These are phyloP conservation scores for Nephrocerus scutellatus DNA, from an alignment of 2,888 invertebrate species.

Conservation along the genomic window DNA sequence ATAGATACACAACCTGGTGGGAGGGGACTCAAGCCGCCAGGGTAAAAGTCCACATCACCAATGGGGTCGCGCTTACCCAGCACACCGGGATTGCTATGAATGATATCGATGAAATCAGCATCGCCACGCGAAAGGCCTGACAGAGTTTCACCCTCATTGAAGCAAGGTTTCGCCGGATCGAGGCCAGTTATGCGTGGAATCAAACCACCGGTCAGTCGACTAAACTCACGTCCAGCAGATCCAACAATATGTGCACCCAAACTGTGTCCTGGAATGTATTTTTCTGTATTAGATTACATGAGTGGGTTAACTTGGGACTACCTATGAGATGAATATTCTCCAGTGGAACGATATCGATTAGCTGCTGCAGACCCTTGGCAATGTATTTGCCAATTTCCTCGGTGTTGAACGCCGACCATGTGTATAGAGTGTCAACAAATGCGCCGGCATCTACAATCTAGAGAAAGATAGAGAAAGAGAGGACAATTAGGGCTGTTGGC, in stretches of 20 bases:
- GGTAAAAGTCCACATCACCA: constrained; percentile 43
- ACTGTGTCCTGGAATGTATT: constrained; percentile 41
- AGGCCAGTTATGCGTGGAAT: constrained; percentile 41
- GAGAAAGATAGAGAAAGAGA: neutral
- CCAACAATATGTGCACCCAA: constrained; percentile 44
- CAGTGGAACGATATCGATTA: constrained; percentile 32
- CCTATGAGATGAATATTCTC: constrained; percentile 43
- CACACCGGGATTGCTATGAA: constrained; percentile 39
- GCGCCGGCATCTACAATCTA: constrained; percentile 41
- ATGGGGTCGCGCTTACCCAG: constrained; percentile 36
- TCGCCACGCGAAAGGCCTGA: constrained; percentile 37
- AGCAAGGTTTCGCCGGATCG: constrained; percentile 45
- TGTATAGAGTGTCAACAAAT: constrained; percentile 41
- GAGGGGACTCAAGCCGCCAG: constrained; percentile 35
- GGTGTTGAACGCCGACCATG: constrained; percentile 45
- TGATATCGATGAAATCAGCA: constrained; percentile 39
- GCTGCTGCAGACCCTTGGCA: constrained; percentile 33
- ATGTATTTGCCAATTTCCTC: constrained; percentile 39
- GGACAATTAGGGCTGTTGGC: too few relatives aligned
- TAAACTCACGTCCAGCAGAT: constrained; percentile 36
- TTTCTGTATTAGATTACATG: too few relatives aligned
- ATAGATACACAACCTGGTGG: constrained; percentile 36
- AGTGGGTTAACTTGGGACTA: too few relatives aligned
- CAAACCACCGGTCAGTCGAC: constrained; percentile 29
- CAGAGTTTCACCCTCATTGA: constrained; percentile 34